A percentile compares a stretch with the other conserved stretches of the same genome.
phyloP scores from a whole-genome alignment of 2,797 vertebrate species.

The Characodon lateralis region DNA sequence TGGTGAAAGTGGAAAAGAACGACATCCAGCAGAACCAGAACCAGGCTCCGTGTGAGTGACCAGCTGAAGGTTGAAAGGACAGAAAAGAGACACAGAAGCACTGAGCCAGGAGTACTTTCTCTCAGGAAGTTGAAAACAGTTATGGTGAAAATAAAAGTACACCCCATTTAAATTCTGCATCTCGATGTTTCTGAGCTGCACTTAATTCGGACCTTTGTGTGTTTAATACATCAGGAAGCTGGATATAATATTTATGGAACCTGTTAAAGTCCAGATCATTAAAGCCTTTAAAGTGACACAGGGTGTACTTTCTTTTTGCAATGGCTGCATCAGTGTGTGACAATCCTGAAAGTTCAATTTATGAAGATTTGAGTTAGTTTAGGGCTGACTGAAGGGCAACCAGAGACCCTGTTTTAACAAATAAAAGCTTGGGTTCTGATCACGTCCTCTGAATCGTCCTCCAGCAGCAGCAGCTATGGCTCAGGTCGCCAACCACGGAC shows the following conservation, averaged over 20 bases:
- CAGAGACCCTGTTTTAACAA: not conserved
- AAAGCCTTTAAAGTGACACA: not conserved
- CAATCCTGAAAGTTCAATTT: too few species aligned
- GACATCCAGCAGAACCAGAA: not conserved
- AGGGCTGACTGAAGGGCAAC: not conserved
- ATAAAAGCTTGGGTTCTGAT: not conserved
- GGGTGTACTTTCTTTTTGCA: not conserved
- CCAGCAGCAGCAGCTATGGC: constrained; percentile 54
- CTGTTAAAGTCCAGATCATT: too few species aligned
- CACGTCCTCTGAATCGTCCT: not conserved
- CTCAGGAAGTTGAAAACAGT: not conserved
- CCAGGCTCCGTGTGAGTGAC: not conserved
- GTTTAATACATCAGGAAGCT: too few species aligned
- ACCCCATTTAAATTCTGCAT: not conserved
- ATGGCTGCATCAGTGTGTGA: not conserved
- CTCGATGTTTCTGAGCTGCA: not conserved
- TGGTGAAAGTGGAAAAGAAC: not conserved
- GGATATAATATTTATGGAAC: too few species aligned
- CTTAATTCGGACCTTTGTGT: too few species aligned
- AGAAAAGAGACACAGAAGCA: not conserved
- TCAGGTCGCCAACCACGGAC: constrained; percentile 85
- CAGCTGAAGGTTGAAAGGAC: not conserved
- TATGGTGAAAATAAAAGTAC: not conserved
- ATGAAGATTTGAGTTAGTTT: not conserved
- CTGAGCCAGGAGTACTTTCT: not conserved